Conservation (phyloP, 2,113 vertebrate species). For the Cinclus cinclus region DNA sequence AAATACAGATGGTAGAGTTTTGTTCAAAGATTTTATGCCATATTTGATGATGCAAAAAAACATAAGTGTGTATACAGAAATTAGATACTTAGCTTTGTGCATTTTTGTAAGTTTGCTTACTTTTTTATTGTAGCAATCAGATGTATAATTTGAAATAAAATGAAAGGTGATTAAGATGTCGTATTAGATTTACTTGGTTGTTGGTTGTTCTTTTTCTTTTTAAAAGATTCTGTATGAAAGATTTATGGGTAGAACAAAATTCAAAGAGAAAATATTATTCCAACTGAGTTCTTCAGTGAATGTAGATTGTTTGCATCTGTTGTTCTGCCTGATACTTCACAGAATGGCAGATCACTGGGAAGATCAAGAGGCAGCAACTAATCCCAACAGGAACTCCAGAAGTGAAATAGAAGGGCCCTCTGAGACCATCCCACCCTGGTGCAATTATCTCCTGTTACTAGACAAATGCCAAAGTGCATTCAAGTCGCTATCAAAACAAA, state of each 20-base stretch:
- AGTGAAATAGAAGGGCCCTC: conserved; percentile 6
- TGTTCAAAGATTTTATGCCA: not conserved
- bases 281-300: conserved; percentile 41
- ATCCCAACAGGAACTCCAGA: conserved; percentile 51
- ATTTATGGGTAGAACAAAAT: conserved; percentile 51
- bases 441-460: not conserved
- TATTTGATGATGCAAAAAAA: not conserved
- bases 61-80: not conserved
- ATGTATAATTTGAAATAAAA: conserved; percentile 22
- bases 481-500: not conserved
- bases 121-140: not conserved
- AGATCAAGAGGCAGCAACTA: conserved; percentile 35
- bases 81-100: not conserved
- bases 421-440: not conserved
- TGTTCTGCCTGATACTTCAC: conserved; percentile 40
- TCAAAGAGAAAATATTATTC: conserved; percentile 66
- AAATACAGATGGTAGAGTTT: not conserved
- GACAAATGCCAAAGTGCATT: not conserved
- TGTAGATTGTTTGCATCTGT: conserved; percentile 48
- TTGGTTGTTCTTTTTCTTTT: not conserved
- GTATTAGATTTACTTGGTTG: not conserved
- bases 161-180: not conserved
- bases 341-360: conserved; percentile 44
- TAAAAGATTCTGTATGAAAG: not conserved
- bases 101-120: not conserved